Conservation (phyloP, 2,888 invertebrate species). For the Bembecia ichneumoniformis region DNA sequence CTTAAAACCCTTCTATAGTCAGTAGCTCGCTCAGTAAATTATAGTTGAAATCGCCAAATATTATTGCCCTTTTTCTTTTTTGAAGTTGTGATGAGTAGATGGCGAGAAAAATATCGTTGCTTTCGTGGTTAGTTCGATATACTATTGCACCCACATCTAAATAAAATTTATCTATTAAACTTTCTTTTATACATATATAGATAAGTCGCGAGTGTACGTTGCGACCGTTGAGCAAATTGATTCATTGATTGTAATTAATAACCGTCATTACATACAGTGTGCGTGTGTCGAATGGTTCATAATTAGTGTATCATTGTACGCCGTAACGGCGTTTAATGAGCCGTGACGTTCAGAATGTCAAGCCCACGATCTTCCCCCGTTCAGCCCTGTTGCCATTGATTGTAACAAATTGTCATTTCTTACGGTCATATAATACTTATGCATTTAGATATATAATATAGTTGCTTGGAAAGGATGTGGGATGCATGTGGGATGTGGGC, state of each 20-base stretch:
- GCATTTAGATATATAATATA: conserved; percentile 17
- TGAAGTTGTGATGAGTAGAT: no score
- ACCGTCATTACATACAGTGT: conserved; percentile 39
- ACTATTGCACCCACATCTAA: no score
- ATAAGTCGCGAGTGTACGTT: neutral
- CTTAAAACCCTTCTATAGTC: no score
- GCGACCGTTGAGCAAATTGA: conserved; percentile 17
- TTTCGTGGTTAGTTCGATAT: no score
- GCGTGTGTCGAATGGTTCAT: conserved; percentile 62
- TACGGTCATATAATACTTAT: conserved; percentile 28
- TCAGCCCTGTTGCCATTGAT: conserved; percentile 44
- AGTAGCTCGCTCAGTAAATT: no score
- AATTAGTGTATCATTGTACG: conserved; percentile 66
- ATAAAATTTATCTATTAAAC: no score
- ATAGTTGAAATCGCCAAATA: no score
- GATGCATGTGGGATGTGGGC: conserved; percentile 50
- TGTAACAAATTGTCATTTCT: conserved; percentile 42
- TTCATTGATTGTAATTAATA: conserved; percentile 43
- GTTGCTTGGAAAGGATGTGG: conserved; percentile 23
- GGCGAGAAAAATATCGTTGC: no score
- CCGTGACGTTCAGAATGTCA: conserved; percentile 32
- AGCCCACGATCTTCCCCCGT: conserved; percentile 20
- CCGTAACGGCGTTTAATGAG: conserved; percentile 50
- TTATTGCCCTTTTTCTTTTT: no score
- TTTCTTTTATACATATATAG: no score